Conservation (phyloP, 2,888 invertebrate species). For the Luperina nickerlii region DNA sequence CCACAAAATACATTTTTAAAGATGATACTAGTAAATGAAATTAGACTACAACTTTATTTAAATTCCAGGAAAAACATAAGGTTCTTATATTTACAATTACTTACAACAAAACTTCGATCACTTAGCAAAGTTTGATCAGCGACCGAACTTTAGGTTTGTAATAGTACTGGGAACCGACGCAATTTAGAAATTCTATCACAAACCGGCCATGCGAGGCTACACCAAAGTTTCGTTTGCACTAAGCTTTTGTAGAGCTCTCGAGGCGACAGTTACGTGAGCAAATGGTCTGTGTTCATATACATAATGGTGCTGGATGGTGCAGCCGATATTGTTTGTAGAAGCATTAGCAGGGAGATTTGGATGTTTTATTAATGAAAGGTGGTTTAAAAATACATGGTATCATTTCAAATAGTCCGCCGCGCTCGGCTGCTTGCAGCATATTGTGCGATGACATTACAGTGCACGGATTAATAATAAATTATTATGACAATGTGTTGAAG, state of each 20-base stretch:
- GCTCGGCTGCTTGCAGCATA: no score
- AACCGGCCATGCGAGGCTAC: conserved; percentile 38
- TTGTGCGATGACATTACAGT: no score
- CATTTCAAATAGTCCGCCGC: no score
- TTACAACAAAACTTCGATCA: conserved; percentile 25
- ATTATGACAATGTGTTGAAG: no score
- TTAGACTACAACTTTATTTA: no score
- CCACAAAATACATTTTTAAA: no score
- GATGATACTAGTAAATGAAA: no score
- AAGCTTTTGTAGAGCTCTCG: conserved; percentile 64
- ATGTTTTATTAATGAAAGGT: background rate
- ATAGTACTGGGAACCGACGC: conserved; percentile 28
- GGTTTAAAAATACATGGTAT: background rate
- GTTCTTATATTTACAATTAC: conserved; percentile 14
- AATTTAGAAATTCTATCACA: conserved; percentile 62
- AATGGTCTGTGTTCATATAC: conserved; percentile 21
- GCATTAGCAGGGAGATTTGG: background rate
- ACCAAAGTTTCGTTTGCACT: conserved; percentile 59
- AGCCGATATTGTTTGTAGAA: background rate
- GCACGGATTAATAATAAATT: no score
- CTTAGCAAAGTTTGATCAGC: conserved; percentile 15
- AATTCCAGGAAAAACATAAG: background rate
- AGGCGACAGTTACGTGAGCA: conserved; percentile 57
- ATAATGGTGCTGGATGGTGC: conserved; percentile 32
- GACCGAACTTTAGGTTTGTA: background rate